Base-by-base conservation (phyloP, 2,797 vertebrate genomes). In the Acrocephalus scirpaceus region DNA sequence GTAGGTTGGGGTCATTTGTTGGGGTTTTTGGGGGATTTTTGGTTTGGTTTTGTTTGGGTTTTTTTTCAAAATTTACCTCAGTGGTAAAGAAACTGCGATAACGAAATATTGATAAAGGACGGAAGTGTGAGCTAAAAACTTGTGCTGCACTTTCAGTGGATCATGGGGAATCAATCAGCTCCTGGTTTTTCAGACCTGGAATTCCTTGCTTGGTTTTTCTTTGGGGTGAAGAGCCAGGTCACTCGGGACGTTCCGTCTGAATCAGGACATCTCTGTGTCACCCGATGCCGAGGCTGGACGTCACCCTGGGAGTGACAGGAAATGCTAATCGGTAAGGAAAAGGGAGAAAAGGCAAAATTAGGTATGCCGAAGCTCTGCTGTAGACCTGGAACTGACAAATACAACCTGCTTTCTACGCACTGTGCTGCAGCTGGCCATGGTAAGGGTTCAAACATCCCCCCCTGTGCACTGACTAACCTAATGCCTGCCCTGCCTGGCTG, bases 351-450 rank as follows among this genome's bases (percentile, higher is more conserved):
- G 21, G 45, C 50, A 72, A 38, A 90, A 61, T 10, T 29, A 21
- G 5, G 10, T 16, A 61, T 21, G 25, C 26, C 2, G 4, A 80
- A 12, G 11, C 19, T 74, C 40, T 71, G 11, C 18, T 51, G 16
- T 17, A 22, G 56, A 16, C 3, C 27, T 21, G 13, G 2, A 5
- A 51, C 5, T 30, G 16, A 38, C 11, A 47, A 86, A 60, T 57
- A 20, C 3, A 40, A 67, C 22, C 6, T 54, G 13, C 11, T 74
- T 32, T 42, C 29, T 48, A 1, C 0, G 2, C 14, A 7, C 1
- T 5, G 17, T 15, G 56, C 42, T 73, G 2, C 36, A 47, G 14
- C 42, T 70, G 8, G 0, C 15, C 0, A 0, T 0, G 2, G 40
- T 9, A 23, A 21, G 34, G 12, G 15, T 4, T 73, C 3, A 1